phyloP scores from a whole-genome alignment of 2,888 invertebrate genomes.

The Sarcophaga carnaria region DNA sequence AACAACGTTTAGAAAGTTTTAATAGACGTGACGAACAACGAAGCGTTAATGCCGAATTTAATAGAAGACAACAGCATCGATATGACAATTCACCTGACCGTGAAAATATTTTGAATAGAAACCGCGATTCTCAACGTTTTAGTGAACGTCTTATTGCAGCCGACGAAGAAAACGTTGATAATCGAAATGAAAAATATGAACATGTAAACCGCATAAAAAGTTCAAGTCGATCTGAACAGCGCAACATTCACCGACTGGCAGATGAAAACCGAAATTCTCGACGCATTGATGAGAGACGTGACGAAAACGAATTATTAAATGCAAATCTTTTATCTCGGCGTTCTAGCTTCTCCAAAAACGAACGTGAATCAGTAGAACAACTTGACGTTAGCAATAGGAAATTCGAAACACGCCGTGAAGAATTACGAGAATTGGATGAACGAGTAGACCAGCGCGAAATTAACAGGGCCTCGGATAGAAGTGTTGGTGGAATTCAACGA shows the following conservation, averaged over 20 bases:
- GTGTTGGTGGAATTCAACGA: too few species aligned
- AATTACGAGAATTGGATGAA: neutral
- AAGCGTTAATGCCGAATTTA: neutral
- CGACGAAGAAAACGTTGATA: neutral
- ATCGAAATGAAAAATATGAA: too few species aligned
- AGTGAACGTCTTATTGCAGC: neutral
- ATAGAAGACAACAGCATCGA: neutral
- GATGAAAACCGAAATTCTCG: neutral
- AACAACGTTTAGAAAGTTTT: neutral
- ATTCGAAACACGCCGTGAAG: neutral
- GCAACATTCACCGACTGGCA: neutral
- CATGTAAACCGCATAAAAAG: too few species aligned
- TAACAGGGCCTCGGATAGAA: too few species aligned
- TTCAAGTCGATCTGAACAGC: too few species aligned
- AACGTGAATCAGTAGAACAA: neutral
- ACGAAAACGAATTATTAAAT: neutral
- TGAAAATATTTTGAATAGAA: neutral
- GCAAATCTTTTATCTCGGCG: neutral
- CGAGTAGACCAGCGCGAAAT: neutral
- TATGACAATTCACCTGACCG: neutral
- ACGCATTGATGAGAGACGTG: neutral
- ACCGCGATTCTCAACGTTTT: neutral
- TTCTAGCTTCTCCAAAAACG: neutral
- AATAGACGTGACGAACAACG: neutral
- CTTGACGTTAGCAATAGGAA: neutral